Percentiles rank a stretch among this genome's conserved stretches.
Conservation (phyloP, 2,797 vertebrate genomes). For the Botia kubotai region DNA sequence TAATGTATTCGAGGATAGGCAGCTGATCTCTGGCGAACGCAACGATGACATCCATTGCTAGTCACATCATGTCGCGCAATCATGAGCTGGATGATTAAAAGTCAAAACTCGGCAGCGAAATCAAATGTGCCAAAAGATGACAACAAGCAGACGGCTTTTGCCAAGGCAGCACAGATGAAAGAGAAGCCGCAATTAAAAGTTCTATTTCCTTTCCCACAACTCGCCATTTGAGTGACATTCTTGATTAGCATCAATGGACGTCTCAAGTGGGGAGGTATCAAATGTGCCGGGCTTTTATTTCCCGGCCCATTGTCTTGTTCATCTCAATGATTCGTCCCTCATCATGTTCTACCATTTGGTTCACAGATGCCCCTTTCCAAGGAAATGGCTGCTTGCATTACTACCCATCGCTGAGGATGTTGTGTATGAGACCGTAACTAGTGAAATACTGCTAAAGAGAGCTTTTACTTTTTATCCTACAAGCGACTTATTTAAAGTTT, state of each 20-base stretch:
- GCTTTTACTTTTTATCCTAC: neutral
- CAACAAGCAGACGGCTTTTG: slow-evolving; percentile 38
- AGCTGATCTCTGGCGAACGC: slow-evolving; percentile 39
- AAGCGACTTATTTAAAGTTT: neutral
- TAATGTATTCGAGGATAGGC: slow-evolving; percentile 46
- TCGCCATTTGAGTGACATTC: slow-evolving; percentile 54
- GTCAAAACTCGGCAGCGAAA: slow-evolving; percentile 18
- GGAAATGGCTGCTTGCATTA: slow-evolving; percentile 49
- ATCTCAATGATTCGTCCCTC: slow-evolving; percentile 51
- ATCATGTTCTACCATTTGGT: slow-evolving; percentile 60
- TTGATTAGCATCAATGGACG: slow-evolving; percentile 50
- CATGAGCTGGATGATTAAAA: slow-evolving; percentile 52
- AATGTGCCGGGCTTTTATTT: slow-evolving; percentile 42
- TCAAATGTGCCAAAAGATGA: slow-evolving; percentile 51
- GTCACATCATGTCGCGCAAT: slow-evolving; percentile 45
- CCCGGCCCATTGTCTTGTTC: slow-evolving; percentile 47
- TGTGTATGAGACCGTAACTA: slow-evolving; percentile 29
- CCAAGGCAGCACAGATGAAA: slow-evolving; percentile 55
- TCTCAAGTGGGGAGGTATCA: slow-evolving; percentile 37
- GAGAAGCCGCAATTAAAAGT: slow-evolving; percentile 53
- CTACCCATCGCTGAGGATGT: slow-evolving; percentile 29
- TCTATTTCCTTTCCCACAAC: slow-evolving; percentile 45
- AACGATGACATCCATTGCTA: slow-evolving; percentile 38
- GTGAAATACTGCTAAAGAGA: neutral
- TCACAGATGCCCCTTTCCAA: slow-evolving; percentile 56